Base-by-base conservation (phyloP, 2,113 vertebrate genomes). In the Myotis yumanensis region DNA sequence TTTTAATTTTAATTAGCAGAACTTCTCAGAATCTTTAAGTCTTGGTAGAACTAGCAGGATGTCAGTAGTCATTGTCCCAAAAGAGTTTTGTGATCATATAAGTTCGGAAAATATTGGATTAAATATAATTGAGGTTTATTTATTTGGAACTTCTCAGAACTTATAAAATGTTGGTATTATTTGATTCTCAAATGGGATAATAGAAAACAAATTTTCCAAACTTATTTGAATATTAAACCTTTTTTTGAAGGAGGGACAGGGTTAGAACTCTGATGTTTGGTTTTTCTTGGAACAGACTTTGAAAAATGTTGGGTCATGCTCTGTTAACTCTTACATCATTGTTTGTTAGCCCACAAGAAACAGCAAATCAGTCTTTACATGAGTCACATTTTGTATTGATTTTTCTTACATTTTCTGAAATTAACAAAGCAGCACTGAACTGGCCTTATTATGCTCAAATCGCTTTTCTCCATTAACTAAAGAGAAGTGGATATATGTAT, bases 1-100 rank as follows among this genome's bases (percentile, higher is more conserved):
- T 43, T 81, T 57, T 59, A 62, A 76, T 76, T 91, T 85, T 80
- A 86, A 88, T 82, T 46, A 91, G 69, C 9, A 90, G 40, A 94
- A 48, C n/a, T 77, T 91, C 28, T 96, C 69, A 77, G 30, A 77
- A 25, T 75, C 6, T 76, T 48, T 15, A 3, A 71, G n/a, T 87
- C 18, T 82, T 54, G 28, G 11, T 85, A 30, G 23, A 64, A 72
- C 16, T 48, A 80, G 52, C 66, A 84, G 69, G 62, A 62, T 12
- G 4, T 68, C 73, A 18, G 20, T 48, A 71, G 28, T 8, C 37
- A 20, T 75, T 52, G 52, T 46, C 81, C 9, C 57, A 16, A 93
- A 69, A 75, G 35, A 11, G 1, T 62, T 87, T 80, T 84, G 30
- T 75, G 81, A 86, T 64, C 10, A 5, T 81, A 4, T 52, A 79